A percentile compares a stretch with the other conserved stretches of the same genome.
Conservation (phyloP, 1,140 invertebrate species). For the Parasteatoda tepidariorum region DNA sequence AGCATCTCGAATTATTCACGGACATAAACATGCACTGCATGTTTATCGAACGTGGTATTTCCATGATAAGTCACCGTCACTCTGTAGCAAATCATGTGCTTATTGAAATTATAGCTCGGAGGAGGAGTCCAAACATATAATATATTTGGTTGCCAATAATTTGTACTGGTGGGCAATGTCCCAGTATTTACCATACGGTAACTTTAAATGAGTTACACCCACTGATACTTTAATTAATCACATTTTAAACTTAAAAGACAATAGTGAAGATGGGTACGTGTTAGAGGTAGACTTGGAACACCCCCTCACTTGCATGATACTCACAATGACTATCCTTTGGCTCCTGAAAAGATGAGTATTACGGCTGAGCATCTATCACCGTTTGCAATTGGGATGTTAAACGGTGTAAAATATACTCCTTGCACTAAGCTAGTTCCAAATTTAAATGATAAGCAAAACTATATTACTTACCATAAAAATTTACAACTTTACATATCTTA, state of each 20-base stretch:
- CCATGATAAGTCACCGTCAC: neutral
- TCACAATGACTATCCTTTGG: constrained; percentile 68
- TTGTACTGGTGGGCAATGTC: constrained; percentile 62
- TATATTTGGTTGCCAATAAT: constrained; percentile 64
- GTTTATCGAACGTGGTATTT: constrained; percentile 2
- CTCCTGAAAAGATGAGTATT: constrained; percentile 64
- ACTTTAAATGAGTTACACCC: constrained; percentile 49
- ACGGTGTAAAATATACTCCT: neutral
- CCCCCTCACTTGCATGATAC: constrained; percentile 63
- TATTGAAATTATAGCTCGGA: neutral
- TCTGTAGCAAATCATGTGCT: neutral
- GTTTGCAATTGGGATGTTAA: neutral
- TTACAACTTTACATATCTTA: constrained; percentile 70
- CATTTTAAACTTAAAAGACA: neutral
- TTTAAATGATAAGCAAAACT: constrained; percentile 65
- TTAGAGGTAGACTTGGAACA: constrained; percentile 64
- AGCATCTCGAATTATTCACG: constrained; percentile 6
- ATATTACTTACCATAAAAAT: constrained; percentile 71
- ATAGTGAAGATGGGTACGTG: constrained; percentile 59
- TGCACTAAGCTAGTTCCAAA: constrained; percentile 20
- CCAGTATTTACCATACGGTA: constrained; percentile 34
- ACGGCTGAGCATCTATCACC: constrained; percentile 20
- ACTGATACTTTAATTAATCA: neutral
- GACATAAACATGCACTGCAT: neutral
- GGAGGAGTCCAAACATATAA: constrained; percentile 56